phyloP scores from a whole-genome alignment of 1,140 invertebrate species.

The Lordiphosa stackelbergi region DNA sequence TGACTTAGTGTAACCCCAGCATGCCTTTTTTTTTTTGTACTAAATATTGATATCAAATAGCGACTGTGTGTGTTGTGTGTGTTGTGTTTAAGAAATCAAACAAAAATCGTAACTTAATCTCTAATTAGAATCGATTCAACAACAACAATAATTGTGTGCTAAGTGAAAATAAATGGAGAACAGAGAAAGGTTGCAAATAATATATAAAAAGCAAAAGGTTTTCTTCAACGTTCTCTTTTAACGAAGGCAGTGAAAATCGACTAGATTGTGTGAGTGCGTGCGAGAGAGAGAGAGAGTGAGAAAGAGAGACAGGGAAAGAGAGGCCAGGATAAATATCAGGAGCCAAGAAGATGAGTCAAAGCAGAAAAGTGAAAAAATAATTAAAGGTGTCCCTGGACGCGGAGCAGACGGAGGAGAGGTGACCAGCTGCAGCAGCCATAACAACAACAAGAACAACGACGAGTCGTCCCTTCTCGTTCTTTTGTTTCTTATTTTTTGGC shows the following conservation, averaged over 20 bases:
- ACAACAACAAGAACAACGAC: conserved; percentile 18
- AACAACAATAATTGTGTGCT: conserved; percentile 37
- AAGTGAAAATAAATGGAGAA: conserved; percentile 41
- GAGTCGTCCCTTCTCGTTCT: conserved; percentile 17
- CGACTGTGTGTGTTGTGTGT: conserved; percentile 6
- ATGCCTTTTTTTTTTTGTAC: too few species aligned
- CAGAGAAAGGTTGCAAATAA: conserved; percentile 5
- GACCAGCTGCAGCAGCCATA: conserved; percentile 24
- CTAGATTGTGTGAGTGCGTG: conserved; percentile 39
- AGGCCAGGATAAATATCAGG: conserved; percentile 50
- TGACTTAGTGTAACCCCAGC: too few species aligned
- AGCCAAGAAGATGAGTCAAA: conserved; percentile 62
- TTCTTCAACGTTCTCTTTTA: too few species aligned
- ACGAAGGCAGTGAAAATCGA: conserved; percentile 44
- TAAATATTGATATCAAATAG: too few species aligned
- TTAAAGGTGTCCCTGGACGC: conserved; percentile 50
- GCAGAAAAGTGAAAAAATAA: conserved; percentile 65
- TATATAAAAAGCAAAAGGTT: conserved; percentile 24
- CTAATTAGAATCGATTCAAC: conserved; percentile 36
- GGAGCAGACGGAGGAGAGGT: conserved; percentile 13
- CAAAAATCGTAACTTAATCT: conserved; percentile 37
- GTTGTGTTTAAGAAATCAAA: conserved; percentile 46
- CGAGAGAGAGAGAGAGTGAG: conserved; percentile 25
- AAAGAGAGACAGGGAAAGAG: conserved; percentile 5
- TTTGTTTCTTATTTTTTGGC: conserved; percentile 10